phyloP scores from a whole-genome alignment of 2,113 vertebrate species.

The Casuarius casuarius region DNA sequence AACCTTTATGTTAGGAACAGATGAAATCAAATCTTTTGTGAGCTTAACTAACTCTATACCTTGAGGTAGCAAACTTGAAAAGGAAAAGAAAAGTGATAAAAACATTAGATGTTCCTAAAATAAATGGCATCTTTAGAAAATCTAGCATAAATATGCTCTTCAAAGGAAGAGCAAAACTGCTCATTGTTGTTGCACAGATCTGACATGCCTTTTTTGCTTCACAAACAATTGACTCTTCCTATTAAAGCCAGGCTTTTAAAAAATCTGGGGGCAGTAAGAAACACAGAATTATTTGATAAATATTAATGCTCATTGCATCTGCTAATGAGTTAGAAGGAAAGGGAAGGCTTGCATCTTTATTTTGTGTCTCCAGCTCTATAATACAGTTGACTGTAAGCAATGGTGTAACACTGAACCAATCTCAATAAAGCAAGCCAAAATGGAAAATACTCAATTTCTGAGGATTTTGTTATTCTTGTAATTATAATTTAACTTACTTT shows the following conservation, averaged over 20 bases:
- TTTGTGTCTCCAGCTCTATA: background rate
- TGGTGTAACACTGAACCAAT: background rate
- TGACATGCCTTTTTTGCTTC: background rate
- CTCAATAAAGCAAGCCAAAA: background rate
- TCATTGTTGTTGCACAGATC: background rate
- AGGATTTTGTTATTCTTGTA: background rate
- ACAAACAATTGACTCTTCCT: background rate
- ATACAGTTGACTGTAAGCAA: background rate
- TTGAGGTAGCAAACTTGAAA: conserved; percentile 1
- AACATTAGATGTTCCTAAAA: background rate
- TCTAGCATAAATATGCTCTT: background rate
- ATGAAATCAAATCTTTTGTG: conserved; percentile 2
- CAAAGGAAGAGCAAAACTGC: background rate
- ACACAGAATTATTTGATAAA: background rate
- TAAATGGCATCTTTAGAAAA: background rate
- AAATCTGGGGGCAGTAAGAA: background rate
- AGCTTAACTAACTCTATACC: background rate
- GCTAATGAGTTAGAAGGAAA: background rate
- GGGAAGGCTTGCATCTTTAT: background rate
- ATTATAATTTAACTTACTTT: background rate
- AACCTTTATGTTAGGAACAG: background rate
- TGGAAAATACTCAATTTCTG: background rate
- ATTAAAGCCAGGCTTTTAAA: background rate
- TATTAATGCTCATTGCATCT: background rate
- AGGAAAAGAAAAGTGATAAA: background rate